These are phyloP conservation scores for Philonicus albiceps DNA, from an alignment of 2,888 invertebrate species.

Conservation along the genomic window DNA sequence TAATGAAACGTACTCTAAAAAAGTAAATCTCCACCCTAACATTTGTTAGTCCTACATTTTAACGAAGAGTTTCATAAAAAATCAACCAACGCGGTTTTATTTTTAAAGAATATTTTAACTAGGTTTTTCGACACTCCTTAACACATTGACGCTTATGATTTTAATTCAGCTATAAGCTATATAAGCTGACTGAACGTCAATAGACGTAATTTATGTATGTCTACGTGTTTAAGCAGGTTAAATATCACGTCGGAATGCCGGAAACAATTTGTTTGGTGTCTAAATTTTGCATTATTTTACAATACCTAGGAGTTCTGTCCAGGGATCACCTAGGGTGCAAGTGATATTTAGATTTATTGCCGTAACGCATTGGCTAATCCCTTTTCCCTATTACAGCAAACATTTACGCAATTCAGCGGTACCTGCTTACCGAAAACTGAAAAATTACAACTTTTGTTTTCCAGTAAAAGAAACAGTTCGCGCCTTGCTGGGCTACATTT, in stretches of 20 bases:
- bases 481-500: background rate
- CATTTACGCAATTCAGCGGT: background rate
- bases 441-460: background rate
- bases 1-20: no score
- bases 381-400: background rate
- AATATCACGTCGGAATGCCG: background rate
- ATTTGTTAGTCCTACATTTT: no score
- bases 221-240: no score
- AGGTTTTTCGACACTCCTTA: no score
- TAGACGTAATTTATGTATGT: no score
- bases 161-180: no score
- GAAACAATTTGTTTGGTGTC: background rate
- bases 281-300: background rate
- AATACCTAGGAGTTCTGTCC: background rate
- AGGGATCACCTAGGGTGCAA: background rate
- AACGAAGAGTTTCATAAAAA: no score
- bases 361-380: constrained; percentile 13
- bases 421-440: background rate
- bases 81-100: no score
- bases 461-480: background rate
- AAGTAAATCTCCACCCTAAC: no score
- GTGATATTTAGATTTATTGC: constrained; percentile 13
- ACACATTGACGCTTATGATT: no score
- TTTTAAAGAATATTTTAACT: no score
- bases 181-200: no score